phyloP scores from a whole-genome alignment of 2,888 invertebrate genomes.

The Drosophila birchii region DNA sequence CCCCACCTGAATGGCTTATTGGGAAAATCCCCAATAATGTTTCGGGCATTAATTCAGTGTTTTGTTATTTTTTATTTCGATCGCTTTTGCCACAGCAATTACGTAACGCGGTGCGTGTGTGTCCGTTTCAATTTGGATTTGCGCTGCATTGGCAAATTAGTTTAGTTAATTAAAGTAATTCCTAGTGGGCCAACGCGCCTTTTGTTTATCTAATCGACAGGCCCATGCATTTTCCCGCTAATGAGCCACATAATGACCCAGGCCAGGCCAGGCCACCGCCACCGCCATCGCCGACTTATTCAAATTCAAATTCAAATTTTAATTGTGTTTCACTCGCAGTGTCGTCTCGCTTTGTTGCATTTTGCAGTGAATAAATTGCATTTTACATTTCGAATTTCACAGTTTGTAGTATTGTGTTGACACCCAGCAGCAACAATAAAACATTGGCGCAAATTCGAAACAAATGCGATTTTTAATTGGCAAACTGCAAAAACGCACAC shows the following conservation, averaged over 20 bases:
- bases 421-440: constrained; percentile 39
- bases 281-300: constrained; percentile 55
- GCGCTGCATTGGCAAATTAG: constrained; percentile 51
- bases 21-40: constrained; percentile 1
- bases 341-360: constrained; percentile 13
- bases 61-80: constrained; percentile 10
- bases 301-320: constrained; percentile 51
- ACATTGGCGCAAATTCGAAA: constrained; percentile 63
- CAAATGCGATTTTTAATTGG: constrained; percentile 73
- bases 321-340: constrained; percentile 53
- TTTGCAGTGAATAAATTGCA: constrained; percentile 37
- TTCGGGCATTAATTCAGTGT: constrained; percentile 10
- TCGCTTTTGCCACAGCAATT: constrained; percentile 16
- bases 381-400: constrained; percentile 32
- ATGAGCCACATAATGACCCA: constrained; percentile 73
- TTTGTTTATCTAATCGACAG: constrained; percentile 66
- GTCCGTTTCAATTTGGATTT: constrained; percentile 24
- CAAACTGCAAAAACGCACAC: constrained; percentile 48
- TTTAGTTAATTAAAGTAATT: constrained; percentile 76
- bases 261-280: constrained; percentile 1
- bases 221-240: constrained; percentile 50
- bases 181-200: constrained; percentile 9
- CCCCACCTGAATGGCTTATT: constrained; percentile 8
- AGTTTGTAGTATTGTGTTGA: constrained; percentile 49
- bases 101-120: constrained; percentile 41